Evolutionary conservation across 2,113 vertebrate genomes (phyloP), one percentile per base, ranked within the genome.

Genomic region (Rhinolophus sinicus): DNA sequence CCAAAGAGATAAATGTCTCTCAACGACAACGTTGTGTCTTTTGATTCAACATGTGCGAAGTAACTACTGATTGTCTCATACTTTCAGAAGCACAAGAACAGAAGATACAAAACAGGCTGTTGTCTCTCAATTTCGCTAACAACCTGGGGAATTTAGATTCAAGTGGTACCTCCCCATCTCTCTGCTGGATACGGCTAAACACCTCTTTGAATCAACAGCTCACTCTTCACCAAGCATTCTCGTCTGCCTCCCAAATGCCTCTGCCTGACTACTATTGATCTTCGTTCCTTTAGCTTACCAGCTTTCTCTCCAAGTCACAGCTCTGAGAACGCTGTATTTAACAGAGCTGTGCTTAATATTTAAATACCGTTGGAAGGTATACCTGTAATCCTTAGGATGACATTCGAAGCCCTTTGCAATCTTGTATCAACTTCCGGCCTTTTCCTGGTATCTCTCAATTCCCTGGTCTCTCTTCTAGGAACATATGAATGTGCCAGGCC

Each of bases 1-100:
- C 18, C 2, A 3, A 58, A 80, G 75, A 35, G 83, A 90, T 84
- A 80, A 93, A 40, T 82, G 62, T 80, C 72, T 72, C 69, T 95
- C 75, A 58, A 83, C 38, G 52, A 78, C 58, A 80, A 52, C 80
- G 72, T 76, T 77, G 80, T 30, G 38, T 78, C 56, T 95, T 73
- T 90, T 60, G 73, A 80, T 70, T 88, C 77, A 54, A 60, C 38
- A 33, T 0, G 8, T 56, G 38, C 58, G n/a, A 10, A 38, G 14
- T 24, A 80, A 75, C 90, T 62, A 6, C 62, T 65, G 75, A 72
- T 40, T 75, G 40, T 44, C 87, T 52, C 26, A 69, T 13, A 28
- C 24, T 78, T 65, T 6, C 26, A 70, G 78, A 89, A 7, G 40
- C 30, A 14, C 3, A 28, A 10, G 62, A 40, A 47, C n/a, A 70